Evolutionary conservation across 2,888 invertebrate genomes (phyloP), one percentile per base, ranked within the genome.

Genomic region (Cordilura impudica): DNA sequence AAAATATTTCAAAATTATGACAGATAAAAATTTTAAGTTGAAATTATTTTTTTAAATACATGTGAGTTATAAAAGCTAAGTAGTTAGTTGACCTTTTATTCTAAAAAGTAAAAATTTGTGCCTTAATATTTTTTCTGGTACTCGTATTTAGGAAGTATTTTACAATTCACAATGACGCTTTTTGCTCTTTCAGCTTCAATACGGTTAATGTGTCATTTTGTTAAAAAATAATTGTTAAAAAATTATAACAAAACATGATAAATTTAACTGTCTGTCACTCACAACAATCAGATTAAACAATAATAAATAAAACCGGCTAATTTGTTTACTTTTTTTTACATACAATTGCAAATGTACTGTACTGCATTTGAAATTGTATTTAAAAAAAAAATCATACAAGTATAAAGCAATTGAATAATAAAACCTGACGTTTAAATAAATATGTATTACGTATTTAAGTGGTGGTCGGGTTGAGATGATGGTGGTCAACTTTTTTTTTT

Each of bases 251-350:
- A n/a, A n/a, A n/a, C 2, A 8, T 4, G 23, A 18, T 10, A 39
- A 19, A 49, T 23, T 19, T 8, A 49, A 19, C 49, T 39, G 21
- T 21, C 49, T 39, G 21, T 21, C 49, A 49, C 35, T 39, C 35
- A n/a, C 10, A n/a, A 8, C 49, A 54, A 18, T 10, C 26, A 54
- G 1, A 26, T 54, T 14, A 54, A 54, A 31, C 23, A 16, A 16
- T 31, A 61, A 61, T 21, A 58, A n/a, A 65, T n/a, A 58, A 49
- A 8, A 19, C 58, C 66, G 73, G 73, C 65, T 31, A 21, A 45
- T 58, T 39, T 39, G 47, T 26, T 61, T 39, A 16, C 35, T n/a
- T 31, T 39, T 61, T 45, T 12, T 2, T 49, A 31, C 31, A 39
- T n/a, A n/a, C 23, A 29, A 63, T 63, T 51, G 56, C 21, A 35